Conservation (phyloP, 2,113 vertebrate genomes). For the Chloebia gouldiae region DNA sequence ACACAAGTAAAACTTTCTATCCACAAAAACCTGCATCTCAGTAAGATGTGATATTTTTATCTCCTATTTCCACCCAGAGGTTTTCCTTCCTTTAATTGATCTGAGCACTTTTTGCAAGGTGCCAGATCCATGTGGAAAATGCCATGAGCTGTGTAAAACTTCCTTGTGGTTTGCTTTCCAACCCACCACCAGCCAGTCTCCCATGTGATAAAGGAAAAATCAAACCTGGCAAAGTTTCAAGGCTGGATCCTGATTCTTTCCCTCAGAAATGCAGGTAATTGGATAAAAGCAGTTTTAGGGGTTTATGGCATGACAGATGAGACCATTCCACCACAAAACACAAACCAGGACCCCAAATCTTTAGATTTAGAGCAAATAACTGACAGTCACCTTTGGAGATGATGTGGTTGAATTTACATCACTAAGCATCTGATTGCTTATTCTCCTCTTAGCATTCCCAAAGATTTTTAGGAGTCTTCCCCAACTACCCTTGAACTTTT, state of each 20-base stretch:
- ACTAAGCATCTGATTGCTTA: not conserved
- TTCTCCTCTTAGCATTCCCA: not conserved
- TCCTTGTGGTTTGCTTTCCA: not conserved
- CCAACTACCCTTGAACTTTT: not conserved
- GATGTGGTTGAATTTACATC: not conserved
- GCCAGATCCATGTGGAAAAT: not conserved
- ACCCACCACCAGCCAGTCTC: not conserved
- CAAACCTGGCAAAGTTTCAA: not conserved
- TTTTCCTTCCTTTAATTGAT: not conserved
- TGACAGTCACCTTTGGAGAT: not conserved
- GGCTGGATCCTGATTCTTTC: not conserved
- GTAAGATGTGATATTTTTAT: not conserved
- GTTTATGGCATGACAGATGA: not conserved
- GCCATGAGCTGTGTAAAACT: accelerated
- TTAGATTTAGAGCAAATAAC: not conserved
- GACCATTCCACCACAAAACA: not conserved
- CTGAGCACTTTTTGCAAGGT: not conserved
- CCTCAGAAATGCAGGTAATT: not conserved
- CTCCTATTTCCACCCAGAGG: not conserved
- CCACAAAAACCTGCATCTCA: not conserved
- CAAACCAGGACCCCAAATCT: not conserved
- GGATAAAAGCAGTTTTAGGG: not conserved
- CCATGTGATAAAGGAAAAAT: accelerated
- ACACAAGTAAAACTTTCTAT: not conserved
- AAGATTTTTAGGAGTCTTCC: not conserved